Conservation (phyloP, 1,140 invertebrate genomes). For the Planococcus citri region DNA sequence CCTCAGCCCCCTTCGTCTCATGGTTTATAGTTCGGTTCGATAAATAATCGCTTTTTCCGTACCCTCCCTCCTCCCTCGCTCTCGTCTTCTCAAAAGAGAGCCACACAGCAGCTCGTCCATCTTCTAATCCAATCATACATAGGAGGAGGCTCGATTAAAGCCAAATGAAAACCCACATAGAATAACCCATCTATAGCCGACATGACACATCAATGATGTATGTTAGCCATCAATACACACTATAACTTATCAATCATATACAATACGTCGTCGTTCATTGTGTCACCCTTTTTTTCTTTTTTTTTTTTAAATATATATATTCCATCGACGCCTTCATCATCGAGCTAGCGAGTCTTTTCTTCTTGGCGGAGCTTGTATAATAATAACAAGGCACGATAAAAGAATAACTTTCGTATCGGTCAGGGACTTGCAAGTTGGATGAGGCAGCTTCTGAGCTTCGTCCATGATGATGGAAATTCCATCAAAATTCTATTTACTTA, state of each 20-base stretch:
- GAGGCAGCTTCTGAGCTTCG: too few relatives aligned
- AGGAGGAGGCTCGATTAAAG: not conserved
- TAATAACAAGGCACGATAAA: too few relatives aligned
- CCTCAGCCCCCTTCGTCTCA: too few relatives aligned
- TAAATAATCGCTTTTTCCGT: not conserved
- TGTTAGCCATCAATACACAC: not conserved
- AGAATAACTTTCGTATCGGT: too few relatives aligned
- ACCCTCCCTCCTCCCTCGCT: not conserved
- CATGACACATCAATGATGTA: not conserved
- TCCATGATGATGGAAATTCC: not conserved
- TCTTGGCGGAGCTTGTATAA: too few relatives aligned
- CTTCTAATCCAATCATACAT: not conserved
- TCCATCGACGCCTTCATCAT: too few relatives aligned
- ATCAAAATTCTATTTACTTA: constrained; percentile 4
- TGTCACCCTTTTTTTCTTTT: not conserved
- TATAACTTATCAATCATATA: not conserved
- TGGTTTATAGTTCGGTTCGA: too few relatives aligned
- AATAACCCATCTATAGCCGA: not conserved
- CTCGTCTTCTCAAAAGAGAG: not conserved
- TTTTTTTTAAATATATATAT: too few relatives aligned
- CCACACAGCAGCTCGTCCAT: too few relatives aligned
- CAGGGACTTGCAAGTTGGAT: too few relatives aligned
- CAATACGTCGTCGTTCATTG: constrained; percentile 6
- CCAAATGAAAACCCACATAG: not conserved
- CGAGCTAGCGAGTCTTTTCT: too few relatives aligned